These are phyloP conservation scores for Dipodomys stephensi DNA, from an alignment of 2,113 vertebrate genomes.

Conservation along the genomic window DNA sequence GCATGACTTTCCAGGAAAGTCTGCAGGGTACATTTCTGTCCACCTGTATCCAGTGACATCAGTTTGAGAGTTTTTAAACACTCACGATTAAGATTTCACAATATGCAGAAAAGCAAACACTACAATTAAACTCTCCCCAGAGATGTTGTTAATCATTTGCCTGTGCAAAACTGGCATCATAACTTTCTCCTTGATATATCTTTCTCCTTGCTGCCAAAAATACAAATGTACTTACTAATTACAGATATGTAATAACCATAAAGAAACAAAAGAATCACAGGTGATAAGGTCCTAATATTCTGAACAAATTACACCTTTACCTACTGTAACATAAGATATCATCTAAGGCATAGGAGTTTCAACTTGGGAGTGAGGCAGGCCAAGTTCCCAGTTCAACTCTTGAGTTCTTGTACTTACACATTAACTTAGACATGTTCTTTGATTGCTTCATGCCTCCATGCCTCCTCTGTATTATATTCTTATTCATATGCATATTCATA, in stretches of 20 bases:
- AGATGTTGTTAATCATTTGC: background rate
- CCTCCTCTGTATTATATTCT: background rate
- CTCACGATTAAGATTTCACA: background rate
- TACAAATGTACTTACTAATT: background rate
- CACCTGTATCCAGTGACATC: background rate
- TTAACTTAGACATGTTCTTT: background rate
- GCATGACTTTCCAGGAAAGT: background rate
- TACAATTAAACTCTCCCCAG: background rate
- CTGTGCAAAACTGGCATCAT: background rate
- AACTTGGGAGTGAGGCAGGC: background rate
- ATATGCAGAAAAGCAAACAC: background rate
- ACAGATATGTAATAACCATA: background rate
- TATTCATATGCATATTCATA: background rate
- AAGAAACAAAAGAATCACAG: background rate
- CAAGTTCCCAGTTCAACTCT: background rate
- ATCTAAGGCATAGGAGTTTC: background rate
- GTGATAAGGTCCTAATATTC: background rate
- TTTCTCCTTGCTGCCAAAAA: background rate
- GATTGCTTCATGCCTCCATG: background rate
- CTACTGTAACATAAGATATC: background rate
- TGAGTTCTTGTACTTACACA: background rate
- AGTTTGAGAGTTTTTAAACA: background rate
- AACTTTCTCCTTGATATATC: background rate
- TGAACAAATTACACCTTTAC: background rate
- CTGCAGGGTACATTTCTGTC: background rate